Evolutionary conservation across 2,888 invertebrate genomes (phyloP), one percentile per base, ranked within the genome.

Genomic region (Ophioninae sp.): DNA sequence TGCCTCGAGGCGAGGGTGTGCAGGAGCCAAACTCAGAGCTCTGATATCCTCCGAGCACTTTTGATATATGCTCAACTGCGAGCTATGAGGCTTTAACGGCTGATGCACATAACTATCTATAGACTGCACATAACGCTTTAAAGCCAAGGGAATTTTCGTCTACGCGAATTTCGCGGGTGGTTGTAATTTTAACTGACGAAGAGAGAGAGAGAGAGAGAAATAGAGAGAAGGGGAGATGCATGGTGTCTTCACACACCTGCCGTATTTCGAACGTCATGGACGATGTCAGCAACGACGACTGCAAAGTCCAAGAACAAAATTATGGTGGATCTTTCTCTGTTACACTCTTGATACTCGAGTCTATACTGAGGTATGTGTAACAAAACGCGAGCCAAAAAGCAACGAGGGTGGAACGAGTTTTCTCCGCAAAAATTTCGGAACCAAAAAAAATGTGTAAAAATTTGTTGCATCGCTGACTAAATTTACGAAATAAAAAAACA

Each of bases 111-210:
- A 81, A 74, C 70, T 70, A 41, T 65, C 8, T 41, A 30, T 57
- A 78, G 78, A n/a, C 8, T 44, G 44, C 13, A 44, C 44, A 8
- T 44, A 44, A 44, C 30, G 70, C 74, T 78, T 41, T 57, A 72
- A 67, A 67, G 78, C 65, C 74, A 41, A 56, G 67, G 23, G 75
- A 72, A 68, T 73, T 81, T 79, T 72, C 61, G 61, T 67, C 81
- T 78, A 73, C 59, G 65, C 41, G 62, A 59, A 79, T 79, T 72
- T 70, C 37, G 81, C 72, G 44, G 78, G 79, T 62, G 79, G 81
- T 82, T 84, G 81, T 84, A 84, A 84, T 84, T 81, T 82, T 84
- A 84, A 84, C 84, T 84, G 84, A 79, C 84, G 61, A 20, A 67
- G 44, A 61, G 61, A 44, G 37, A 59, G 67, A 74, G 67, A 67